Conservation (phyloP, 2,113 vertebrate genomes). For the Cromileptes altivelis region DNA sequence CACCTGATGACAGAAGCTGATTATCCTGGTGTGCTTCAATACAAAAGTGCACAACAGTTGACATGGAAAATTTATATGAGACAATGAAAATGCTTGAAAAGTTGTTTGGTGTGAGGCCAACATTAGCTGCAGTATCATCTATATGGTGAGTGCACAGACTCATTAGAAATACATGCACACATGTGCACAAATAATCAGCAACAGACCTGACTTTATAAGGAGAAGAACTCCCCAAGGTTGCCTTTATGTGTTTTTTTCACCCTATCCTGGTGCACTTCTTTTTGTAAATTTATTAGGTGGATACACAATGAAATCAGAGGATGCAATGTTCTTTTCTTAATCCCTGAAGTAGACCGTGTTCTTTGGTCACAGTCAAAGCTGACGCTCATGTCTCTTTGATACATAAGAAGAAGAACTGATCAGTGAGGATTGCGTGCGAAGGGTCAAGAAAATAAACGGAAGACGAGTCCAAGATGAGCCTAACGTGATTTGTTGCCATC, state of each 20-base stretch:
- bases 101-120: no score
- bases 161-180: background rate
- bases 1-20: no score
- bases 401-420: constrained; percentile 29
- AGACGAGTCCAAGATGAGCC: constrained; percentile 14
- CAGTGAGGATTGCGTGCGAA: constrained; percentile 29
- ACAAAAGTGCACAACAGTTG: no score
- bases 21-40: no score
- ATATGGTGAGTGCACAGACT: background rate
- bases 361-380: constrained; percentile 34
- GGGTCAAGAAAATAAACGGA: constrained; percentile 44
- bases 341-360: constrained; percentile 50
- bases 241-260: background rate
- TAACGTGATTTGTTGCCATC: constrained; percentile 36
- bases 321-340: constrained; percentile 57
- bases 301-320: constrained; percentile 46
- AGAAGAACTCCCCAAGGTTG: constrained; percentile 43
- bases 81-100: no score
- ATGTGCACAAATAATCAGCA: constrained; percentile 19
- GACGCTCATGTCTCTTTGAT: constrained; percentile 61
- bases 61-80: no score
- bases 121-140: background rate
- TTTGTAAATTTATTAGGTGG: constrained; percentile 41
- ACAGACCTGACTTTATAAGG: constrained; percentile 69
- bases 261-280: constrained; percentile 38